phyloP scores from a whole-genome alignment of 1,140 invertebrate genomes.

The Episyrphus balteatus region DNA sequence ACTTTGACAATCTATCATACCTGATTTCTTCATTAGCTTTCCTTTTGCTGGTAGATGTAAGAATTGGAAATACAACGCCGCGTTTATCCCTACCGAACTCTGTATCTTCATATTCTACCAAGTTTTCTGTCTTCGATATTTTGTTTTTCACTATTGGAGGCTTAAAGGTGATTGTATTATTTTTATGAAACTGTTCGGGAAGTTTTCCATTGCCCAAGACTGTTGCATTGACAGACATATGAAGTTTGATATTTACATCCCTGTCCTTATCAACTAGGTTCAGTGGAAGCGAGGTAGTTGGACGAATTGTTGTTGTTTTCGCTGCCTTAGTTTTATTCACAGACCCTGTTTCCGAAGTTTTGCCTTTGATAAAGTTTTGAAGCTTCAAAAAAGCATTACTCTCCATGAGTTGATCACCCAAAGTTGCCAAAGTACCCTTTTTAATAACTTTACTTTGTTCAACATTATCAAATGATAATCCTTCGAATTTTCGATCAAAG shows the following conservation, averaged over 20 bases:
- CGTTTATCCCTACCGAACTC: background rate
- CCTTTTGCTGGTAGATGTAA: no score
- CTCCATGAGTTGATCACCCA: conserved; percentile 5
- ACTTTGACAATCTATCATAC: no score
- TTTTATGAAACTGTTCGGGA: conserved; percentile 20
- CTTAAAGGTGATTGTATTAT: conserved; percentile 19
- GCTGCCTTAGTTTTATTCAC: background rate
- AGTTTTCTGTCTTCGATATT: no score
- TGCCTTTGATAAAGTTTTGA: background rate
- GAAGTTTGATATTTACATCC: conserved; percentile 17
- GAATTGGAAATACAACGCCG: background rate
- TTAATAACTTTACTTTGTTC: background rate
- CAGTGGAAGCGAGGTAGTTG: background rate
- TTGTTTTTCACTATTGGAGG: conserved; percentile 6
- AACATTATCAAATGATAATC: conserved; percentile 2
- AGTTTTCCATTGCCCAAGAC: conserved; percentile 18
- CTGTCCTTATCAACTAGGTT: background rate
- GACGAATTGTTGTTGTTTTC: conserved; percentile 4
- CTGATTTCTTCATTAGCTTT: no score
- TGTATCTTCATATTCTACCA: no score
- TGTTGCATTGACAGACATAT: conserved; percentile 21
- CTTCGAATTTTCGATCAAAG: background rate
- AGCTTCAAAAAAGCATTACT: conserved; percentile 3
- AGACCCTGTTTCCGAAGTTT: background rate
- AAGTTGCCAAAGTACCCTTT: background rate